A percentile compares a stretch with the other conserved stretches of the same genome.
Conservation (phyloP, 2,888 invertebrate genomes). For the Geophilus truncorum region DNA sequence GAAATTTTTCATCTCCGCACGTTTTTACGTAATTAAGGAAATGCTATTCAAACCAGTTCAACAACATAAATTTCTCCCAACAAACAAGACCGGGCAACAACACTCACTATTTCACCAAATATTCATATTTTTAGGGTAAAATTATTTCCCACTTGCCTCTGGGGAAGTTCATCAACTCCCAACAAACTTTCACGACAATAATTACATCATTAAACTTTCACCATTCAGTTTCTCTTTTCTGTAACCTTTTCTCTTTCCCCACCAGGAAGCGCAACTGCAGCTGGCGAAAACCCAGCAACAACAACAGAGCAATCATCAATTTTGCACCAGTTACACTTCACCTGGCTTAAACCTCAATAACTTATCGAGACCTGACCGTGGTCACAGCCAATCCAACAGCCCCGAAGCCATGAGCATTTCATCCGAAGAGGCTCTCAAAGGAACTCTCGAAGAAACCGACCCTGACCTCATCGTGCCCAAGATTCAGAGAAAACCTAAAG, state of each 20-base stretch:
- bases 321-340: neutral
- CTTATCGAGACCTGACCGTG: neutral
- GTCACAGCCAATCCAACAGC: conserved; percentile 31
- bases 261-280: conserved; percentile 25
- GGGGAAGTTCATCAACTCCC: too few species aligned
- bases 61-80: too few species aligned
- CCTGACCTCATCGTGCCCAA: conserved; percentile 36
- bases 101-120: too few species aligned
- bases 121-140: too few species aligned
- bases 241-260: neutral
- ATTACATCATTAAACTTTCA: too few species aligned
- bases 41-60: too few species aligned
- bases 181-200: too few species aligned
- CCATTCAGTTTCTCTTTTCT: neutral
- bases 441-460: conserved; percentile 25
- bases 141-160: too few species aligned
- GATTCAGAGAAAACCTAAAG: conserved; percentile 32
- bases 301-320: neutral
- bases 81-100: too few species aligned
- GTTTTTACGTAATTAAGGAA: too few species aligned
- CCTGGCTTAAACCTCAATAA: conserved; percentile 7
- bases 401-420: conserved; percentile 38
- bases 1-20: too few species aligned
- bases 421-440: conserved; percentile 36
- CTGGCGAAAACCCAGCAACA: neutral